Evolutionary conservation across 2,888 invertebrate species (phyloP).

Genomic region (Seira musarum): DNA sequence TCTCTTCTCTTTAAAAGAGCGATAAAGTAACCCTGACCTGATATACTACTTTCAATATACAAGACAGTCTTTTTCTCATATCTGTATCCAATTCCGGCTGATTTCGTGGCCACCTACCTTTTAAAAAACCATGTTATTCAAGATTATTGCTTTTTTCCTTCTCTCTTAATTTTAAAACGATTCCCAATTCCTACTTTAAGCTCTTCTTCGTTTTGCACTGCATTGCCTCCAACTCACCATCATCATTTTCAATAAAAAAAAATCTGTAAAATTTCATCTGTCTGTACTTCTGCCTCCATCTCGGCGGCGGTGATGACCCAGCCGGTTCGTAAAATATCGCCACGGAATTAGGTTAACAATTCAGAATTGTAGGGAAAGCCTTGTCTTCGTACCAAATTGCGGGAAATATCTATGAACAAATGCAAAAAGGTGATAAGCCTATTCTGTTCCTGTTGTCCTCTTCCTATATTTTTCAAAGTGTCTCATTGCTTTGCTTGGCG

Average conservation of each 20-base stretch:
- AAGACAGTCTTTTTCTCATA: neutral
- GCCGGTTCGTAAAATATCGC: neutral
- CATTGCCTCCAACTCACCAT: too few relatives aligned
- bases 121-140: neutral
- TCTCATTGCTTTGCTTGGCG: neutral
- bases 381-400: too few relatives aligned
- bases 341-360: neutral
- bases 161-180: too few relatives aligned
- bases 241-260: neutral
- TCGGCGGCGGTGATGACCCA: too few relatives aligned
- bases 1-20: constrained; percentile 21
- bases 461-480: neutral
- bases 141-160: too few relatives aligned
- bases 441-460: neutral
- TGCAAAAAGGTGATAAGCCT: too few relatives aligned
- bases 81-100: neutral
- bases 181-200: too few relatives aligned
- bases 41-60: constrained; percentile 49
- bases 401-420: too few relatives aligned
- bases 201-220: too few relatives aligned
- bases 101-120: constrained; percentile 23
- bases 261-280: neutral
- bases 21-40: constrained; percentile 50
- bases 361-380: neutral
- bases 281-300: too few relatives aligned